A percentile compares a stretch with the other conserved stretches of the same genome.
Conservation (phyloP, 2,113 vertebrate species). For the Grammomys surdaster region DNA sequence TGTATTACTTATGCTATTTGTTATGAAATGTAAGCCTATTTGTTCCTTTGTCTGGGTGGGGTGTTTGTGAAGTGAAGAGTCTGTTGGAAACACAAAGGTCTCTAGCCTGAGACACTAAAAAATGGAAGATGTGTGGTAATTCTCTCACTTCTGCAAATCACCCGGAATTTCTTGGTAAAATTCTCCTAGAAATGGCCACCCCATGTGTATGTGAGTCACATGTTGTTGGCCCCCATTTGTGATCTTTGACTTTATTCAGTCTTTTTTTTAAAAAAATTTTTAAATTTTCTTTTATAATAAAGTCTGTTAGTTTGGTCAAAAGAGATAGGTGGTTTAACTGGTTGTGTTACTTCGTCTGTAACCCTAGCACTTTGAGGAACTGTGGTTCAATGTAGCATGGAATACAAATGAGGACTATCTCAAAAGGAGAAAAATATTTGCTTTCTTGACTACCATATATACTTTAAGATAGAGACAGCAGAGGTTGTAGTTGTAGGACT, state of each 20-base stretch:
- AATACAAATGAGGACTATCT: neutral
- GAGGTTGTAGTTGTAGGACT: slow-evolving; percentile 37
- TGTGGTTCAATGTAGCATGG: neutral
- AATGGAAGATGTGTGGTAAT: neutral
- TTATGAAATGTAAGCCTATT: slow-evolving; percentile 11
- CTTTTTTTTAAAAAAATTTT: neutral
- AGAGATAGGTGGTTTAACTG: neutral
- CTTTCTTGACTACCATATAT: neutral
- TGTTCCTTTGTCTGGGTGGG: neutral
- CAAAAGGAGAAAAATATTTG: neutral
- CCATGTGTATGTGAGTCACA: neutral
- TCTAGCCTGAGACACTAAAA: slow-evolving; percentile 32
- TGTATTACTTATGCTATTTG: neutral
- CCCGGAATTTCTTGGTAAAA: neutral
- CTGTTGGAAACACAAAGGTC: slow-evolving; percentile 12
- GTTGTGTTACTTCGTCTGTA: neutral
- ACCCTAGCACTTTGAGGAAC: neutral
- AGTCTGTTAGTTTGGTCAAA: neutral
- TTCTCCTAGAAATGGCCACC: neutral
- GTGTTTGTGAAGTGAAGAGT: neutral
- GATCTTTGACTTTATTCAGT: neutral
- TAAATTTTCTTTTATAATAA: neutral
- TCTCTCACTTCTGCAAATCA: neutral
- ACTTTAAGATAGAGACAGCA: neutral
- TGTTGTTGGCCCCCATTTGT: neutral